phyloP scores from a whole-genome alignment of 2,888 invertebrate species.

The Epicampocera succincta region DNA sequence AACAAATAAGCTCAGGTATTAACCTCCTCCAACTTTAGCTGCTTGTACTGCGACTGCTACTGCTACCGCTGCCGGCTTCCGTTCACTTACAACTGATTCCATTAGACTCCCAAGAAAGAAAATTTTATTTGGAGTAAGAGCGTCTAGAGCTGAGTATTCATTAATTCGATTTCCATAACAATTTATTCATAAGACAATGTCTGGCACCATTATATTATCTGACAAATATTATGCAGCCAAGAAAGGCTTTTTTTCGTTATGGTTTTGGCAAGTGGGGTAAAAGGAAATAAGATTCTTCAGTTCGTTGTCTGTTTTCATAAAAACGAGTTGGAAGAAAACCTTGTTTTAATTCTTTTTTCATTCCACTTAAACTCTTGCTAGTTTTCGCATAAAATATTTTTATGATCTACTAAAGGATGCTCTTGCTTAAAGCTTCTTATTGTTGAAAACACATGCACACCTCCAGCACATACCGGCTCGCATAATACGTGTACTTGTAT shows the following conservation, averaged over 20 bases:
- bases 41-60: conserved; percentile 26
- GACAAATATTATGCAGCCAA: conserved; percentile 72
- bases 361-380: conserved; percentile 17
- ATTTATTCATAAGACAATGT: conserved; percentile 82
- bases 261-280: background rate
- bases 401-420: conserved; percentile 69
- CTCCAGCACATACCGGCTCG: no score
- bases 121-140: conserved; percentile 51
- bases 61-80: conserved; percentile 34
- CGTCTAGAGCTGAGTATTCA: conserved; percentile 78
- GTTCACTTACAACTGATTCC: background rate
- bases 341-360: conserved; percentile 14
- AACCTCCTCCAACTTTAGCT: conserved; percentile 77
- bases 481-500: background rate
- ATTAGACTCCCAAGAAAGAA: conserved; percentile 52
- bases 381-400: conserved; percentile 76
- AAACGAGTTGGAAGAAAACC: conserved; percentile 20
- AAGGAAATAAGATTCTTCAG: conserved; percentile 30
- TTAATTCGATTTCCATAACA: conserved; percentile 83
- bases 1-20: conserved; percentile 82
- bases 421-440: conserved; percentile 48
- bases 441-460: conserved; percentile 30
- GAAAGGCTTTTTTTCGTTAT: background rate
- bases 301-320: conserved; percentile 44
- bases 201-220: conserved; percentile 82